Base-by-base conservation (phyloP, 2,113 vertebrate species). In the Peromyscus maniculatus region DNA sequence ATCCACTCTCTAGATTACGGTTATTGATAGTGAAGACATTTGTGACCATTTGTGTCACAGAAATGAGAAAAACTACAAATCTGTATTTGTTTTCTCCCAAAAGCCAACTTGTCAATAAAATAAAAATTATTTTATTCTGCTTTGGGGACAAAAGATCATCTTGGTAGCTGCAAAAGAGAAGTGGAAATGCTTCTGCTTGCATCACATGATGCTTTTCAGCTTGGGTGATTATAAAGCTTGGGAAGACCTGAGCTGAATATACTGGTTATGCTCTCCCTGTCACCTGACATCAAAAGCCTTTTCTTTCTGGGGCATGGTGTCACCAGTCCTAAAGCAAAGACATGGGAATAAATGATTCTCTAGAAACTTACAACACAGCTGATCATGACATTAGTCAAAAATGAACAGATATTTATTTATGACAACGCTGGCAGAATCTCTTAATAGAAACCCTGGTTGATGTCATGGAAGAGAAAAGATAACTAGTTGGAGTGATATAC, bases 71-170 rank as follows among this genome's bases (percentile, higher is more conserved):
- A 96, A 2, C 22, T 78, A 24, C 4, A 28, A 8, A 55, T 49
- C 6, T 67, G 1, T 28, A 31, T 57, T 74, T 46, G 3, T 17
- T 11, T 3, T 0, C 28, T 3, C 3, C 16, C 26, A 33, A 43
- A 33, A 43, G 33, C 3, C 46, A 57, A 8, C 77, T 92, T 62
- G 74, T n/a, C 8, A n/a, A 59, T 36, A 74, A 74, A 39, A 74
- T 74, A 74, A 39, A 72, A 87, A 31, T 36, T 55, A 91, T 79
- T 69, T 59, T 39, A 89, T 86, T 15, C 17, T 12, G 74, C 1
- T 74, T 46, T 93, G 52, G 28, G 21, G 2, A 1, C 36, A 21
- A 92, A 69, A 94, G 24, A 89, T 0, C 67, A 55, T 91, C 82
- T 36, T 49, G 5, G 66, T 87, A 69, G 24, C 1, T 78, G 9